Percentiles rank a stretch among this genome's conserved stretches.
Conservation (phyloP, 2,888 invertebrate species). For the Drosophila niveifrons region DNA sequence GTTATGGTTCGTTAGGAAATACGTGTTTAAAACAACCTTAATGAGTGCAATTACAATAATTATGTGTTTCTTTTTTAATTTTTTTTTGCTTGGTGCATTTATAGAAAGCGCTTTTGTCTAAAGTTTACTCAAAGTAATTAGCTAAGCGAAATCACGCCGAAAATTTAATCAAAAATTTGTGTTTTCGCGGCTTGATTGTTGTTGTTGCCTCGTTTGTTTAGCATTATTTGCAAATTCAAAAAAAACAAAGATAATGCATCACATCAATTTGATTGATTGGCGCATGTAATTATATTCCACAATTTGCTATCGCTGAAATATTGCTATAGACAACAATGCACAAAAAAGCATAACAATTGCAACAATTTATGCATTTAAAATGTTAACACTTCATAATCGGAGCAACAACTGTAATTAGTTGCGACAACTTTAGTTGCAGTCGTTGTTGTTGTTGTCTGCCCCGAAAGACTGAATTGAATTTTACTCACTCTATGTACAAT, state of each 20-base stretch:
- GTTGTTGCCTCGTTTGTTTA: not conserved
- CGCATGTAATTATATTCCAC: constrained; percentile 9
- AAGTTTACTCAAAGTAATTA: constrained; percentile 2
- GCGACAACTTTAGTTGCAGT: constrained; percentile 17
- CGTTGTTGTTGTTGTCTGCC: too few relatives aligned
- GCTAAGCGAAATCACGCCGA: not conserved
- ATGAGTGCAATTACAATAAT: constrained; percentile 71
- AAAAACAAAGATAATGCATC: constrained; percentile 4
- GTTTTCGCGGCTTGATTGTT: not conserved
- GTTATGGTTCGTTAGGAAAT: constrained; percentile 69
- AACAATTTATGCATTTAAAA: constrained; percentile 39
- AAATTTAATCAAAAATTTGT: not conserved
- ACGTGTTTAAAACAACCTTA: constrained; percentile 51
- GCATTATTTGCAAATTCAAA: not conserved
- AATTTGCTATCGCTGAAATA: constrained; percentile 1
- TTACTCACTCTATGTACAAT: constrained; percentile 42
- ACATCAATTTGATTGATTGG: not conserved
- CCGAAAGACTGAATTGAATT: constrained; percentile 37
- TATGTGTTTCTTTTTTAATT: constrained; percentile 39
- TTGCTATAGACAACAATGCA: constrained; percentile 2
- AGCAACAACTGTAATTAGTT: constrained; percentile 33
- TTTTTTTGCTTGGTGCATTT: constrained; percentile 10
- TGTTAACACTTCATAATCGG: constrained; percentile 61
- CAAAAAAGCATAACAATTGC: constrained; percentile 28
- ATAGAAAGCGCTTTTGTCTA: constrained; percentile 42